Percentiles rank a stretch among this genome's conserved stretches.
These are phyloP conservation scores for Tanaodytes sp. DNA, from an alignment of 2,888 invertebrate genomes.

Conservation along the genomic window DNA sequence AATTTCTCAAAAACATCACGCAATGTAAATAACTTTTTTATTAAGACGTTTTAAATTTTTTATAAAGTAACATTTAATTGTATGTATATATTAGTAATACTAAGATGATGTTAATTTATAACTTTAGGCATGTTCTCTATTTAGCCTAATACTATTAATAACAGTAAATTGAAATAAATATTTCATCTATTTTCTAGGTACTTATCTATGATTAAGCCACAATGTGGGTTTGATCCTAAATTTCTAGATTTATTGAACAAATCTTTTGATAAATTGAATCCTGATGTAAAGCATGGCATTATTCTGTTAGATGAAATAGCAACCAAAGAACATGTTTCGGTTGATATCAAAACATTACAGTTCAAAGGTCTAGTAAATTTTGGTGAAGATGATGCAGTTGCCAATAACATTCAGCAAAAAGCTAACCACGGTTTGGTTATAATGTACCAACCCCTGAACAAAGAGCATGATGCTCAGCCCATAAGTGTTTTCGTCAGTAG, in stretches of 20 bases:
- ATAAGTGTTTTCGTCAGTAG: background rate
- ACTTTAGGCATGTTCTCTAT: too few species aligned
- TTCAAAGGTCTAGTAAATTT: constrained; percentile 14
- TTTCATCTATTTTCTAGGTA: background rate
- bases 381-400: background rate
- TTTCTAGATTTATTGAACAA: constrained; percentile 12
- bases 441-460: background rate
- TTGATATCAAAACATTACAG: constrained; percentile 8
- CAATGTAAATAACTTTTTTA: too few species aligned
- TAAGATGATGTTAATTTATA: too few species aligned
- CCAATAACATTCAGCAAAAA: background rate
- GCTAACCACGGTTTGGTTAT: constrained; percentile 4
- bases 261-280: constrained; percentile 6
- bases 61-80: too few species aligned
- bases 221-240: constrained; percentile 16
- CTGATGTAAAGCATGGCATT: constrained; percentile 12
- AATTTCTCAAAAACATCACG: too few species aligned
- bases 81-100: too few species aligned
- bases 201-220: constrained; percentile 18
- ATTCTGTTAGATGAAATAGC: constrained; percentile 21
- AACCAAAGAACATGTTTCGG: constrained; percentile 1
- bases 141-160: too few species aligned
- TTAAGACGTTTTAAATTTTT: too few species aligned
- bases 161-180: too few species aligned
- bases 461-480: background rate